A percentile compares a stretch with the other conserved stretches of the same genome.
phyloP scores from a whole-genome alignment of 1,140 invertebrate genomes.

The Araneus ventricosus region DNA sequence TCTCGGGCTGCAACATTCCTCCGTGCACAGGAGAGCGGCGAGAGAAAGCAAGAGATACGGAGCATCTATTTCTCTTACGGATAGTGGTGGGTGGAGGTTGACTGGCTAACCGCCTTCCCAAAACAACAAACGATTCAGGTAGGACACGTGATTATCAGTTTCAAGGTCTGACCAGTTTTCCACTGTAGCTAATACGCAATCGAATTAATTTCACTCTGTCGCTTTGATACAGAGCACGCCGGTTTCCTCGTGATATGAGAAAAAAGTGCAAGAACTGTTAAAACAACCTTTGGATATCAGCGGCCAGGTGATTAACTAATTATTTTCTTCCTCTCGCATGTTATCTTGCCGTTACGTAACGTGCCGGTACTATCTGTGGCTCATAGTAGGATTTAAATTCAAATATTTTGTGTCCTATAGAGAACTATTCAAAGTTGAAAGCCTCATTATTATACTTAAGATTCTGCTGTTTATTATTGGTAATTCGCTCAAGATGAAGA shows the following conservation, averaged over 20 bases:
- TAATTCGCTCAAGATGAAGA: too few species aligned
- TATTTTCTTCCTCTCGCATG: not conserved
- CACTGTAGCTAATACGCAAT: not conserved
- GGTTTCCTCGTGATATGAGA: not conserved
- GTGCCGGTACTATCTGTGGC: too few species aligned
- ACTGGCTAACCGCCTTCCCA: not conserved
- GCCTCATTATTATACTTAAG: too few species aligned
- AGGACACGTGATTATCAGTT: constrained; percentile 30
- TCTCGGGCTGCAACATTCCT: constrained; percentile 10
- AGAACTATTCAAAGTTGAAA: too few species aligned
- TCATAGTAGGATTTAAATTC: too few species aligned
- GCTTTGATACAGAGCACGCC: not conserved
- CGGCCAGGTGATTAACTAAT: not conserved
- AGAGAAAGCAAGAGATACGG: not conserved
- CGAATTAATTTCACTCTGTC: not conserved
- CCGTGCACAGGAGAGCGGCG: not conserved
- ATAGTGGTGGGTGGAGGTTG: not conserved
- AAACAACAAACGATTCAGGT: not conserved
- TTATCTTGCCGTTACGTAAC: too few species aligned
- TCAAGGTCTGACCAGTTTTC: constrained; percentile 30
- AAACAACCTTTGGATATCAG: not conserved
- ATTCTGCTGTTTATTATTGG: too few species aligned
- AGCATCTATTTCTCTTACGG: constrained; percentile 25
- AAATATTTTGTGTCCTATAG: too few species aligned
- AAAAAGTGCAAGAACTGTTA: not conserved